Conservation (phyloP, 1,140 invertebrate species). For the Rhynchophorus ferrugineus region DNA sequence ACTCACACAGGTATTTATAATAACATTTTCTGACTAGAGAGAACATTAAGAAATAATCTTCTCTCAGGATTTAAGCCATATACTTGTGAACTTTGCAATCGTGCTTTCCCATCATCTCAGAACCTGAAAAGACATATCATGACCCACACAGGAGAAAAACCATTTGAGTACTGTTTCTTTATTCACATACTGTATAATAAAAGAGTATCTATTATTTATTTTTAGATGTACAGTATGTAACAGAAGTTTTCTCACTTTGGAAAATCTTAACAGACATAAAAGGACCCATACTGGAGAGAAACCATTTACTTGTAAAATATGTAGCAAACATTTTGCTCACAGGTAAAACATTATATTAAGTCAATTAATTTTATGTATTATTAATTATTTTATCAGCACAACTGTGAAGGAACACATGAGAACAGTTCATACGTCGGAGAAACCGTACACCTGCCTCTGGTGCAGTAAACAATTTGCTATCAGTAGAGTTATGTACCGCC, state of each 20-base stretch:
- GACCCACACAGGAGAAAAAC: constrained; percentile 66
- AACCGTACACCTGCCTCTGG: constrained; percentile 44
- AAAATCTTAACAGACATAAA: constrained; percentile 55
- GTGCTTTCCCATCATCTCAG: constrained; percentile 30
- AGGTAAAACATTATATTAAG: constrained; percentile 21
- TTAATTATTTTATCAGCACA: constrained; percentile 18
- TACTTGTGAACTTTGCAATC: constrained; percentile 28
- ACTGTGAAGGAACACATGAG: constrained; percentile 45
- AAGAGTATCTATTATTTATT: constrained; percentile 1
- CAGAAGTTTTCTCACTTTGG: constrained; percentile 31
- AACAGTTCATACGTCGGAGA: constrained; percentile 45
- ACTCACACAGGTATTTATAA: constrained; percentile 30
- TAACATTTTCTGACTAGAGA: not conserved
- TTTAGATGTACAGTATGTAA: constrained; percentile 33
- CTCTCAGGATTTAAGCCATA: constrained; percentile 30
- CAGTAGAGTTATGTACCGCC: constrained; percentile 32
- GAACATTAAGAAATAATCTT: constrained; percentile 9
- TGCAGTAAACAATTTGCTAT: constrained; percentile 45
- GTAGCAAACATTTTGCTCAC: constrained; percentile 36
- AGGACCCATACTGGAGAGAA: constrained; percentile 55
- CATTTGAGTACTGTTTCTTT: constrained; percentile 46
- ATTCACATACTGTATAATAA: not conserved
- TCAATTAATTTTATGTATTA: not conserved
- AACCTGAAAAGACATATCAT: constrained; percentile 60
- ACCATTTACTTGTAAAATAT: constrained; percentile 44